Evolutionary conservation across 2,888 invertebrate species (phyloP).

Genomic region (Lepidocyrtinus sp.): DNA sequence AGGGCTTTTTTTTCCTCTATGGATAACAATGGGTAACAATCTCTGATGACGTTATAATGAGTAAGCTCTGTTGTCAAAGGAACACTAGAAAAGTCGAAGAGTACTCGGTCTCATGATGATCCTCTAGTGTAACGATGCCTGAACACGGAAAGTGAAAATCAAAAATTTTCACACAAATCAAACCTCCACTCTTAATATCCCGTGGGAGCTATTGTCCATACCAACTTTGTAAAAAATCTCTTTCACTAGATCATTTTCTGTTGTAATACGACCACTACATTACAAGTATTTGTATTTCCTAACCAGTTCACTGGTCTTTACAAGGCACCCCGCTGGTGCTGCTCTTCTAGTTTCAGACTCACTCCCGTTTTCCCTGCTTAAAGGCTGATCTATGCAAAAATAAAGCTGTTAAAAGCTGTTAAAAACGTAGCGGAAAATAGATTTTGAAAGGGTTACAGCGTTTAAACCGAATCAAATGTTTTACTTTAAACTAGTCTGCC

Average conservation of each 20-base stretch:
- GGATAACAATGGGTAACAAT: no score
- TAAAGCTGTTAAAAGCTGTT: no score
- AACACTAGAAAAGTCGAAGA: not conserved
- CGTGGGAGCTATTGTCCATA: slow-evolving; percentile 48
- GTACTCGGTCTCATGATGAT: no score
- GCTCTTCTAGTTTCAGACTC: slow-evolving; percentile 28
- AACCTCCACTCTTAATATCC: no score
- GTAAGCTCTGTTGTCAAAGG: not conserved
- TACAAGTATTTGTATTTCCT: not conserved
- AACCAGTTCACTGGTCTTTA: not conserved
- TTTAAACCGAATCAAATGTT: no score
- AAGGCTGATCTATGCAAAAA: no score
- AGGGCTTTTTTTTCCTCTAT: no score
- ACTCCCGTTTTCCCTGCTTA: no score
- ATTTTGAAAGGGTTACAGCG: no score
- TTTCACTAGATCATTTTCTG: slow-evolving; percentile 20
- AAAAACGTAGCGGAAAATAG: no score
- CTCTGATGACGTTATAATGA: slow-evolving; percentile 15
- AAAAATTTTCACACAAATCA: slow-evolving; percentile 48
- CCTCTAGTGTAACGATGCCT: not conserved
- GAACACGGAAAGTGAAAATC: slow-evolving; percentile 17
- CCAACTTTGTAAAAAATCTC: not conserved
- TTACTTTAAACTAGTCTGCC: not conserved
- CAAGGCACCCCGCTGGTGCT: slow-evolving; percentile 34
- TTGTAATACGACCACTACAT: slow-evolving; percentile 29